phyloP scores from a whole-genome alignment of 2,113 vertebrate species.

The Campylorhamphus procurvoides region DNA sequence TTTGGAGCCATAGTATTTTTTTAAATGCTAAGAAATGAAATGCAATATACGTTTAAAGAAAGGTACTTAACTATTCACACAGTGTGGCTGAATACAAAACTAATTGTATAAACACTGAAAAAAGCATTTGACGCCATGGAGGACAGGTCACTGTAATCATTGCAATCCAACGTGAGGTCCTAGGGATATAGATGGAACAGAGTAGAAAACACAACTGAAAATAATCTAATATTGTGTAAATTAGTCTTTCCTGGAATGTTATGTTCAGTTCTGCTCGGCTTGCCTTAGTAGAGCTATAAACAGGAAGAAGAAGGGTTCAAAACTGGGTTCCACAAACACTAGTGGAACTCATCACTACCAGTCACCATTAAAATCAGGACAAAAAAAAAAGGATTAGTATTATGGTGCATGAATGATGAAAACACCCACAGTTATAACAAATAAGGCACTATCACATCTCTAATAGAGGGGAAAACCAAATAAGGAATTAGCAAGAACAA shows the following conservation, averaged over 20 bases:
- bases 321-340: not conserved
- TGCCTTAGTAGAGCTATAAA: constrained; percentile 21
- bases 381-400: not conserved
- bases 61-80: not conserved
- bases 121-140: not conserved
- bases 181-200: not conserved
- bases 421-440: not conserved
- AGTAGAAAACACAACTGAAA: not conserved
- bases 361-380: not conserved
- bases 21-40: not conserved
- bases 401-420: not conserved
- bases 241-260: not conserved
- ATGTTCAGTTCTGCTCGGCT: not conserved
- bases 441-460: not conserved
- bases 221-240: constrained; percentile 14
- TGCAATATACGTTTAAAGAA: not conserved
- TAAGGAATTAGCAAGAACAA: not conserved
- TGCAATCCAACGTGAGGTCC: not conserved
- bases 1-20: not conserved
- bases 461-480: not conserved
- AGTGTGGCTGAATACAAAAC: not conserved
- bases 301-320: constrained; percentile 34
- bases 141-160: not conserved
- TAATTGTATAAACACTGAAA: not conserved
- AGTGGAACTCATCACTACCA: not conserved